Evolutionary conservation across 2,797 vertebrate genomes (phyloP).

Genomic region (Cossypha heuglini): DNA sequence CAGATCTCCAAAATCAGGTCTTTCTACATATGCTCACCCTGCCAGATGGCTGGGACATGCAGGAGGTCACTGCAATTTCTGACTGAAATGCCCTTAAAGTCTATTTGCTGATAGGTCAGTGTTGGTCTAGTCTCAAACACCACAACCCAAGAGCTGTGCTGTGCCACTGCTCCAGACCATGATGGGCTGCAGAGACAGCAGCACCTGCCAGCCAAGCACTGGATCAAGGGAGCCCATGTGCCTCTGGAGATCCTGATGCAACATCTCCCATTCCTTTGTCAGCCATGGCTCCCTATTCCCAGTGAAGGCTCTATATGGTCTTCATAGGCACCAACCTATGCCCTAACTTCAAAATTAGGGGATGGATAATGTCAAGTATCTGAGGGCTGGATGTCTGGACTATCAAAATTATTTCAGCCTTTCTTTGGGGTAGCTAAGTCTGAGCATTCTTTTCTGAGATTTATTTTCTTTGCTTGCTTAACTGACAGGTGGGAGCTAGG

Average conservation of each 20-base stretch:
- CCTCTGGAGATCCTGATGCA: neutral
- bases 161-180: neutral
- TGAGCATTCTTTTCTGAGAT: neutral
- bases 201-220: neutral
- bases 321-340: neutral
- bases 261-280: neutral
- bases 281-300: neutral
- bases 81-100: neutral
- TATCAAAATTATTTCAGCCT: neutral
- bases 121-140: neutral
- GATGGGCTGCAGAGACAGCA: neutral
- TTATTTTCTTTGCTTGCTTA: neutral
- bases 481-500: neutral
- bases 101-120: neutral
- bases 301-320: neutral
- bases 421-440: neutral
- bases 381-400: neutral
- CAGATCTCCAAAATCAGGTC: neutral
- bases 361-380: neutral
- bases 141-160: neutral
- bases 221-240: rapidly evolving
- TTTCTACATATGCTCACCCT: neutral
- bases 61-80: neutral
- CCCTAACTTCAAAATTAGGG: neutral
- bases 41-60: neutral